phyloP scores from a whole-genome alignment of 2,113 vertebrate genomes.

The Ardeotis arabs region DNA sequence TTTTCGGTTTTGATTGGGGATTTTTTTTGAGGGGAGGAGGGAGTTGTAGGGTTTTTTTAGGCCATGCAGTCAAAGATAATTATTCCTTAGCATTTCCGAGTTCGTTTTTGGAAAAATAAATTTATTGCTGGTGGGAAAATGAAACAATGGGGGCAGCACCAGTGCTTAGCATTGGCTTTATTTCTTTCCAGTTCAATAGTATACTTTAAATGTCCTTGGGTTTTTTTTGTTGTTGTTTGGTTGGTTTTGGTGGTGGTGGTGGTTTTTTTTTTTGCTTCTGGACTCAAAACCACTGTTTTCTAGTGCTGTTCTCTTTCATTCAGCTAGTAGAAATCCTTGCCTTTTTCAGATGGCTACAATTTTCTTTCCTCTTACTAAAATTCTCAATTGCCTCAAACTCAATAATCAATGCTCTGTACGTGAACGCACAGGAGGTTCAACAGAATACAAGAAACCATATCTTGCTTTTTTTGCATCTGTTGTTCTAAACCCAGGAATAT shows the following conservation, averaged over 20 bases:
- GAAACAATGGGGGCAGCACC: not conserved
- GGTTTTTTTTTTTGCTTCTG: not conserved
- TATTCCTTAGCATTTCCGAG: not conserved
- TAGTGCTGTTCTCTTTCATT: not conserved
- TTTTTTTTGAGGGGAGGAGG: accelerated
- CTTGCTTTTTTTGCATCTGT: not conserved
- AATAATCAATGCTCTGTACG: not conserved
- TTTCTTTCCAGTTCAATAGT: not conserved
- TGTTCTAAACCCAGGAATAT: not conserved
- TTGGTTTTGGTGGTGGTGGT: not conserved
- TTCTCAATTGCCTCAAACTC: not conserved
- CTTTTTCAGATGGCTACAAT: not conserved
- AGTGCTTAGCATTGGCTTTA: not conserved
- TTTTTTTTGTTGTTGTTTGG: not conserved
- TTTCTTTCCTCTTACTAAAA: not conserved
- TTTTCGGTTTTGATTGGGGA: not conserved
- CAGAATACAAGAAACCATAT: not conserved
- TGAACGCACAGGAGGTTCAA: not conserved
- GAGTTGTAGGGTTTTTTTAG: not conserved
- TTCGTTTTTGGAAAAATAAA: not conserved
- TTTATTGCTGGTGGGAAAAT: not conserved
- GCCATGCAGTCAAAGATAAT: not conserved
- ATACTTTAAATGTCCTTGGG: not conserved
- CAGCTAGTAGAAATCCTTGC: not conserved
- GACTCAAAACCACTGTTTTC: not conserved